These are phyloP conservation scores for Rhagium mordax DNA, from an alignment of 2,888 invertebrate species.

Conservation along the genomic window DNA sequence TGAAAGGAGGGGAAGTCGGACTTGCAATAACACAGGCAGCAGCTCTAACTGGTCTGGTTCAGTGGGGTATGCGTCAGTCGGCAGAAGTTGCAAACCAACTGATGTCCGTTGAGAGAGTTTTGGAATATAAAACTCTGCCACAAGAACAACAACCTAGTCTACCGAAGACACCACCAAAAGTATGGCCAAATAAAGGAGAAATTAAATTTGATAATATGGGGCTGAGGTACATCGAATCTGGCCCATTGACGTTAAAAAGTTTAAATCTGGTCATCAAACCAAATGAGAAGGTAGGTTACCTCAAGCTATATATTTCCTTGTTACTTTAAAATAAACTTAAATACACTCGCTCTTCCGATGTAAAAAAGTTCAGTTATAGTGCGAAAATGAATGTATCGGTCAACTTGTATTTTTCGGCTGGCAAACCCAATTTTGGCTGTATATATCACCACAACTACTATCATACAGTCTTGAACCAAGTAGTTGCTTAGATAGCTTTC, in stretches of 20 bases:
- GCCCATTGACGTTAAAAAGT: constrained; percentile 80
- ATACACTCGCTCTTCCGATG: too few relatives aligned
- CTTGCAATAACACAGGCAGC: constrained; percentile 79
- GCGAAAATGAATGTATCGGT: too few relatives aligned
- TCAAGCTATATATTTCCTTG: too few relatives aligned
- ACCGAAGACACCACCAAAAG: constrained; percentile 71
- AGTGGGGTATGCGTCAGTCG: constrained; percentile 88
- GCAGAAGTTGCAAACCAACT: constrained; percentile 86
- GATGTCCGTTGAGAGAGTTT: constrained; percentile 87
- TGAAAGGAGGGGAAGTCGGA: constrained; percentile 77
- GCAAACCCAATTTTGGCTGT: too few relatives aligned
- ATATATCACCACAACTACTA: too few relatives aligned
- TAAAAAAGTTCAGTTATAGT: too few relatives aligned
- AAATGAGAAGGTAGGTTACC: constrained; percentile 75
- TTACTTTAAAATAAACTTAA: too few relatives aligned
- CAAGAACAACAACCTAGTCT: constrained; percentile 73
- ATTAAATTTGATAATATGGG: constrained; percentile 77
- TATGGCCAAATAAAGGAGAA: constrained; percentile 81
- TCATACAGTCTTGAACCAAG: too few relatives aligned
- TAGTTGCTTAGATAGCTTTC: too few relatives aligned
- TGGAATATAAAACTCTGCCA: constrained; percentile 84
- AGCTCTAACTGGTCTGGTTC: constrained; percentile 75
- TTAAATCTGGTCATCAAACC: constrained; percentile 79
- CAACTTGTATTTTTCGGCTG: too few relatives aligned
- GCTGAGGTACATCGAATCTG: constrained; percentile 78